These are phyloP conservation scores for Cistogaster globosa DNA, from an alignment of 2,888 invertebrate genomes.

Conservation along the genomic window DNA sequence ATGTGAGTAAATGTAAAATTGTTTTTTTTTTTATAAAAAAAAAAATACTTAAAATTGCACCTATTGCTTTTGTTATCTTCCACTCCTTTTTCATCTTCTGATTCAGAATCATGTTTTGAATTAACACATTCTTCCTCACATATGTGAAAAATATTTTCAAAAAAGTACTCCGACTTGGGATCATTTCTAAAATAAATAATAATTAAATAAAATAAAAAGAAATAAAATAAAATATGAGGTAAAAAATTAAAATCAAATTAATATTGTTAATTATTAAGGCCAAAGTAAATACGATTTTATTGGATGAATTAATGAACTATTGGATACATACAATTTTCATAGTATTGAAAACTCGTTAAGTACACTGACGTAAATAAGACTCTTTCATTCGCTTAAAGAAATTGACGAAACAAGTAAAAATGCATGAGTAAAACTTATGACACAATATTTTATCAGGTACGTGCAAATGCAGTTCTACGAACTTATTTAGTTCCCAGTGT, in stretches of 20 bases:
- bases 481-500: too few species aligned
- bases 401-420: too few species aligned
- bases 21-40: background rate
- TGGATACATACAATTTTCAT: too few species aligned
- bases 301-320: too few species aligned
- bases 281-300: too few species aligned
- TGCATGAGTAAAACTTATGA: too few species aligned
- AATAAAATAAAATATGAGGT: background rate
- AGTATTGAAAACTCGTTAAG: too few species aligned
- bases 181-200: conserved; percentile 85
- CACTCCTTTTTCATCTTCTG: conserved; percentile 68
- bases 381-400: too few species aligned
- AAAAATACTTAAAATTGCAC: conserved; percentile 72
- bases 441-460: too few species aligned
- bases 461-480: too few species aligned
- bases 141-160: conserved; percentile 88
- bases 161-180: conserved; percentile 87
- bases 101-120: conserved; percentile 70
- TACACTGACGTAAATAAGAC: too few species aligned
- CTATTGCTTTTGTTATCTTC: conserved; percentile 72
- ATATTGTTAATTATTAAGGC: background rate
- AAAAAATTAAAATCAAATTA: conserved; percentile 40
- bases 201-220: conserved; percentile 64
- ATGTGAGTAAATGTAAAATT: background rate
- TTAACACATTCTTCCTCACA: conserved; percentile 85